These are phyloP conservation scores for Rhamphomyia laevipes DNA, from an alignment of 2,888 invertebrate genomes.

Conservation along the genomic window DNA sequence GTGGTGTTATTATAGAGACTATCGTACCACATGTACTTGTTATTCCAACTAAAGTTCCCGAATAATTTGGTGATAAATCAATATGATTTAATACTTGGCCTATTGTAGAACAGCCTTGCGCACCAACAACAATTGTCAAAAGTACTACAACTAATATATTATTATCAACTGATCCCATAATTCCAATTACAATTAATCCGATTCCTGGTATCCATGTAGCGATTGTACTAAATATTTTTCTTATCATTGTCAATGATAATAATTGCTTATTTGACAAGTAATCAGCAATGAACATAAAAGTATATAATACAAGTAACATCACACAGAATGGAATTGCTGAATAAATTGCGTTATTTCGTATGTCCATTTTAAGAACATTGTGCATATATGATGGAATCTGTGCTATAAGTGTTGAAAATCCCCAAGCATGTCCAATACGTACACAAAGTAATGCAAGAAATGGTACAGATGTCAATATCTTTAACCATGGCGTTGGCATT, in stretches of 20 bases:
- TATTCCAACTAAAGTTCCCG: conserved; percentile 55
- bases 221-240: conserved; percentile 25
- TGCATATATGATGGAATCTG: conserved; percentile 57
- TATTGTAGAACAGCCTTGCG: conserved; percentile 27
- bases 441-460: conserved; percentile 44
- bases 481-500: conserved; percentile 55
- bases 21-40: conserved; percentile 48
- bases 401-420: conserved; percentile 54
- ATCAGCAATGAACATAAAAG: conserved; percentile 38
- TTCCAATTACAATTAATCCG: conserved; percentile 41
- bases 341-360: conserved; percentile 40
- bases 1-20: conserved; percentile 47
- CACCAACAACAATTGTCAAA: conserved; percentile 44
- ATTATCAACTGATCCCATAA: conserved; percentile 32
- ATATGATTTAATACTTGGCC: conserved; percentile 45
- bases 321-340: conserved; percentile 42
- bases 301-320: conserved; percentile 41
- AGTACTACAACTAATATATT: conserved; percentile 38
- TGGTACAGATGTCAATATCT: conserved; percentile 58
- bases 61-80: conserved; percentile 53
- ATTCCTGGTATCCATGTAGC: conserved; percentile 41
- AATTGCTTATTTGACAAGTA: conserved; percentile 27
- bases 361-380: conserved; percentile 46
- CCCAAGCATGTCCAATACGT: conserved; percentile 55
- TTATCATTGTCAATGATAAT: conserved; percentile 26